These are phyloP conservation scores for Eristalis intricaria DNA, from an alignment of 2,888 invertebrate genomes.

Conservation along the genomic window DNA sequence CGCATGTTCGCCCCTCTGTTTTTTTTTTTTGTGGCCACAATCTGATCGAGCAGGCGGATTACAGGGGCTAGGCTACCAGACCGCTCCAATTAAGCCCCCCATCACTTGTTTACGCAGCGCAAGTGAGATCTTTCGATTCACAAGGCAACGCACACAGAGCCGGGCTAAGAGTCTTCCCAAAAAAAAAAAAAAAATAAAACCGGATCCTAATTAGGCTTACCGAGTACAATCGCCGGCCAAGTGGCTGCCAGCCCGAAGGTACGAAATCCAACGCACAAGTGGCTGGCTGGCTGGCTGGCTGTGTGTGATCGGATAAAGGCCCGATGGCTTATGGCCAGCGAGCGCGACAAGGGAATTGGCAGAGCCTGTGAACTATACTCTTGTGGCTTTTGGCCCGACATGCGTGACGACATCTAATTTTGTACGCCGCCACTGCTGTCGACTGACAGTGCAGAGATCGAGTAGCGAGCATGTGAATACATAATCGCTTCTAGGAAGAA, in stretches of 20 bases:
- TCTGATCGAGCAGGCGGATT: neutral
- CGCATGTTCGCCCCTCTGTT: neutral
- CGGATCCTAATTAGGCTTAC: conserved; percentile 53
- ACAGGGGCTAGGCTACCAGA: neutral
- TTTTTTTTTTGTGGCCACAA: neutral
- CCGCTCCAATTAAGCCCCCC: conserved; percentile 28
- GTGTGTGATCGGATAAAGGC: neutral
- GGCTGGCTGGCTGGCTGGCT: neutral
- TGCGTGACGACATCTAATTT: conserved; percentile 57
- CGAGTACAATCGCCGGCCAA: conserved; percentile 22
- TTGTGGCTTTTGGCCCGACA: conserved; percentile 27
- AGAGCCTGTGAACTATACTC: conserved; percentile 12
- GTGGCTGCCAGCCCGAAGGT: conserved; percentile 31
- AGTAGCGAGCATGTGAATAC: conserved; percentile 29
- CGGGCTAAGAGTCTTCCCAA: neutral
- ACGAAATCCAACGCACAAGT: neutral
- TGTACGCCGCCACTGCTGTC: conserved; percentile 10
- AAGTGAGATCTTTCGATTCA: conserved; percentile 8
- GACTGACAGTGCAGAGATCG: conserved; percentile 1
- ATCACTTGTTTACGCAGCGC: conserved; percentile 9
- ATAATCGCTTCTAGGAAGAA: conserved; percentile 54
- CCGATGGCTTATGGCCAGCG: conserved; percentile 2
- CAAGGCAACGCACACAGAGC: conserved; percentile 1
- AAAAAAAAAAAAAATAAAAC: no score
- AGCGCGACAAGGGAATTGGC: neutral